Conservation (phyloP, 2,113 vertebrate species). For the Terrapene triunguis region DNA sequence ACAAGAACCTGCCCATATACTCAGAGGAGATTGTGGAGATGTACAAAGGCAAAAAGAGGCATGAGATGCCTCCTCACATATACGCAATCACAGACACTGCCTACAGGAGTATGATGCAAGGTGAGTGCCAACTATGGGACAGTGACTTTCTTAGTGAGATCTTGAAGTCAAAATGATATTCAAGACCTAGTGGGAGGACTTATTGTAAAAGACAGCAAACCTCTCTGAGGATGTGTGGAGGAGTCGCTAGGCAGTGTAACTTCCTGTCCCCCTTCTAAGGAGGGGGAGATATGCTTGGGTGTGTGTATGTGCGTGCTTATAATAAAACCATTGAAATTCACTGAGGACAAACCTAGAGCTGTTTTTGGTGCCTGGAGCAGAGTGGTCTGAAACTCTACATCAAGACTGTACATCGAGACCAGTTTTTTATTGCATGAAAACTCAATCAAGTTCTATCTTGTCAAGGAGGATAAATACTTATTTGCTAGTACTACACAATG, state of each 20-base stretch:
- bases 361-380: background rate
- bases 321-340: background rate
- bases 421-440: background rate
- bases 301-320: background rate
- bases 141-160: background rate
- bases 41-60: slow-evolving; percentile 99
- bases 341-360: background rate
- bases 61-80: slow-evolving; percentile 99
- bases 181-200: background rate
- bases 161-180: background rate
- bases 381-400: background rate
- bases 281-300: background rate
- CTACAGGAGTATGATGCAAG: slow-evolving; percentile 99
- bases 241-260: background rate
- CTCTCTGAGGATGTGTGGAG: background rate
- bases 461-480: background rate
- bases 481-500: background rate
- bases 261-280: background rate
- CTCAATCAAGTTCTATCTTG: background rate
- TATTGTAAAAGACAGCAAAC: background rate
- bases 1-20: slow-evolving; percentile 99
- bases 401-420: background rate
- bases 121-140: slow-evolving; percentile 79
- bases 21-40: slow-evolving; percentile 98
- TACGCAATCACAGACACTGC: slow-evolving; percentile 98